Evolutionary conservation across 2,888 invertebrate genomes (phyloP).

Genomic region (Empis livida): DNA sequence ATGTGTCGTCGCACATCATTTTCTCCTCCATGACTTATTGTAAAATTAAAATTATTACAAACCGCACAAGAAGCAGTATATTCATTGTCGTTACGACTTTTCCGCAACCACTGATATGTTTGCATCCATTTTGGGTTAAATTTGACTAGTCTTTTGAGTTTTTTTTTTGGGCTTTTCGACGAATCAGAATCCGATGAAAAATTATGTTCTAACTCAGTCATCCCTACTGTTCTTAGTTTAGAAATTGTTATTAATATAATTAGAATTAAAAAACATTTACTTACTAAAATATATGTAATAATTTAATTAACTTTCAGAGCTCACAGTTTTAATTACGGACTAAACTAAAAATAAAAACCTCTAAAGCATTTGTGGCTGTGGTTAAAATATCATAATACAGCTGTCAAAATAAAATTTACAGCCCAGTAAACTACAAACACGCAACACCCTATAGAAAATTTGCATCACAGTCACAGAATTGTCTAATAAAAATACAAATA

Average conservation of each 20-base stretch:
- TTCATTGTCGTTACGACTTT: neutral
- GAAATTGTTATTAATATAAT: neutral
- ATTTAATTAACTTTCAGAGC: neutral
- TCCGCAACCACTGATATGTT: neutral
- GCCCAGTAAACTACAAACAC: neutral
- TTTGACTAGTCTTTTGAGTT: neutral
- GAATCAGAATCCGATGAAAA: neutral
- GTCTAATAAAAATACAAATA: neutral
- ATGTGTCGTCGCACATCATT: neutral
- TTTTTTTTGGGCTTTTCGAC: neutral
- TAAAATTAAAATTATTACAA: neutral
- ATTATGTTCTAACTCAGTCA: neutral
- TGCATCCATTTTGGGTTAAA: neutral
- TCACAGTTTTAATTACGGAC: neutral
- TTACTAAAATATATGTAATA: neutral
- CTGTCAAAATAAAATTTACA: neutral
- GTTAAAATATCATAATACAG: neutral
- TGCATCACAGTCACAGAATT: neutral
- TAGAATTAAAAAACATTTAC: neutral
- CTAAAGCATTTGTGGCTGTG: neutral
- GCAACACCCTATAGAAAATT: neutral
- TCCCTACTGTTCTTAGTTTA: neutral
- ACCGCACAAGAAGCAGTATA: neutral
- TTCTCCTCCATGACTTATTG: neutral
- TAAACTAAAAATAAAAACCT: neutral